Percentiles rank a stretch among this genome's conserved stretches.
phyloP scores from a whole-genome alignment of 2,113 vertebrate genomes.

The Cnemophilus loriae region DNA sequence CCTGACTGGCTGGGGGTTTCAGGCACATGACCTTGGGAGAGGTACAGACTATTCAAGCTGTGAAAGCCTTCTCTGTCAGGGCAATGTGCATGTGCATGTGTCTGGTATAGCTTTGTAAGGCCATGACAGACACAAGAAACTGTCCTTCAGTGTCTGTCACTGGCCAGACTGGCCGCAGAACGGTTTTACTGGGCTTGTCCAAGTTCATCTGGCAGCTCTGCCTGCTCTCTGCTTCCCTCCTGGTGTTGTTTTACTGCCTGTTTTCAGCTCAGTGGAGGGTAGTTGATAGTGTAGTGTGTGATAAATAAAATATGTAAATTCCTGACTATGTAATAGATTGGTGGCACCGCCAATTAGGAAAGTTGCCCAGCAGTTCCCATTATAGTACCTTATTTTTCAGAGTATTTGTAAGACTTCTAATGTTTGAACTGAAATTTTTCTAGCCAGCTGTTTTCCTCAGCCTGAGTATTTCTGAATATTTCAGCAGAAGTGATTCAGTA shows the following conservation, averaged over 20 bases:
- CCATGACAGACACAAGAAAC: neutral
- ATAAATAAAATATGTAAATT: neutral
- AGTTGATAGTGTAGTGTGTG: neutral
- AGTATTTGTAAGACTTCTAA: neutral
- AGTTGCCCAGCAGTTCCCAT: neutral
- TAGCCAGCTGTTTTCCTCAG: neutral
- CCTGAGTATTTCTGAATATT: neutral
- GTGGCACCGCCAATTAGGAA: neutral
- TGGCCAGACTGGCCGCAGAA: neutral
- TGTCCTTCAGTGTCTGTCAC: neutral
- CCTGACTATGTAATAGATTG: neutral
- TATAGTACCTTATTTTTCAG: neutral
- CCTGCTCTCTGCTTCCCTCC: neutral
- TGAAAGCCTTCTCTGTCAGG: neutral
- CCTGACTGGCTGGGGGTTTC: constrained; percentile 1
- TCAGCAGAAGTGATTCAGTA: neutral
- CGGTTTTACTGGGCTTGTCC: neutral
- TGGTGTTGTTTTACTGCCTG: neutral
- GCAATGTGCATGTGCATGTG: fast-evolving
- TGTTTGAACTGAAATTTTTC: neutral
- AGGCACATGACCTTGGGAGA: constrained; percentile 23
- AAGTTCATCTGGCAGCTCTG: neutral
- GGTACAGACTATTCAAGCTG: neutral
- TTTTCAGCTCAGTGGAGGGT: neutral
- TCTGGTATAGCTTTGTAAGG: neutral